Conservation (phyloP, 2,888 invertebrate genomes). For the Diadegma fenestrale region DNA sequence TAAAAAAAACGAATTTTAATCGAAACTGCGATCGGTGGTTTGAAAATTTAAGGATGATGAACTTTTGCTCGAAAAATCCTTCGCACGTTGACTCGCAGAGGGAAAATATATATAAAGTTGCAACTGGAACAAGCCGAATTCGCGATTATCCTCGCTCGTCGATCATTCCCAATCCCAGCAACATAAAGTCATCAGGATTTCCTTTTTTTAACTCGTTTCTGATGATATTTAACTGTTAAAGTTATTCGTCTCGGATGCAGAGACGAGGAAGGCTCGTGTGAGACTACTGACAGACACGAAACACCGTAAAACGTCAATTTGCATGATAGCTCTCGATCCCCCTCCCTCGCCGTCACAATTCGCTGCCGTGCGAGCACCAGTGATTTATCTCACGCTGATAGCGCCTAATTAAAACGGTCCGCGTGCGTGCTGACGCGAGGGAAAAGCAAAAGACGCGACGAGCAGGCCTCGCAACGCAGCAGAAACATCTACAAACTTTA, state of each 20-base stretch:
- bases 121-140: constrained; percentile 1
- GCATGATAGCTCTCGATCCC: constrained; percentile 37
- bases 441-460: constrained; percentile 16
- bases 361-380: constrained; percentile 43
- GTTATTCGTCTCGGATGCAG: constrained; percentile 15
- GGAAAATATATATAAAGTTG: neutral
- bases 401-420: constrained; percentile 64
- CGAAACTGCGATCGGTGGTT: neutral
- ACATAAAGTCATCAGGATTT: constrained; percentile 36
- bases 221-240: constrained; percentile 53
- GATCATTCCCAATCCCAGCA: constrained; percentile 22
- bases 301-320: constrained; percentile 59
- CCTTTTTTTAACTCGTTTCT: constrained; percentile 20
- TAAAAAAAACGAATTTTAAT: neutral
- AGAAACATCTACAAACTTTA: constrained; percentile 6
- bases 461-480: neutral
- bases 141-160: constrained; percentile 3
- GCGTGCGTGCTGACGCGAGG: constrained; percentile 55
- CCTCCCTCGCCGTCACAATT: neutral
- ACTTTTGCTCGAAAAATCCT: neutral
- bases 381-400: constrained; percentile 64
- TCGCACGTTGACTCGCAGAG: neutral
- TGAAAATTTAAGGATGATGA: neutral
- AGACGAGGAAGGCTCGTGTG: neutral
- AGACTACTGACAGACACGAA: constrained; percentile 41